phyloP scores from a whole-genome alignment of 2,113 vertebrate genomes.

The Alligator sinensis region DNA sequence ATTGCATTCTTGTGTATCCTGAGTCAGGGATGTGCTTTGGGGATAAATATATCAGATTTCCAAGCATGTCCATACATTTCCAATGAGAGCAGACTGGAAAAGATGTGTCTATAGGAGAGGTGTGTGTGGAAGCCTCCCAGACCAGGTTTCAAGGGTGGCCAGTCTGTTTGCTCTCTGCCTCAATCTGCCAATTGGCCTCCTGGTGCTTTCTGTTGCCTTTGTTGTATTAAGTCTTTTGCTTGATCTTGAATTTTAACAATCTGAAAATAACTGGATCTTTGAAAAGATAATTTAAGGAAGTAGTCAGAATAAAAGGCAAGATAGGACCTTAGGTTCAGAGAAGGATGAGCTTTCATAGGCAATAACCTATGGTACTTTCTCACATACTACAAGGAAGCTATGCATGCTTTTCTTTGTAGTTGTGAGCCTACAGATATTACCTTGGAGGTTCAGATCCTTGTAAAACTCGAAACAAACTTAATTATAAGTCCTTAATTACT shows the following conservation, averaged over 20 bases:
- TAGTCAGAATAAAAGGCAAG: too few relatives aligned
- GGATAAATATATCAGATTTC: neutral
- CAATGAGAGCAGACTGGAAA: neutral
- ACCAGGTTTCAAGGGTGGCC: neutral
- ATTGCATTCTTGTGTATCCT: too few relatives aligned
- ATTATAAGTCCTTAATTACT: neutral
- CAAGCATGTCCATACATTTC: neutral
- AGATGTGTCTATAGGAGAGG: neutral
- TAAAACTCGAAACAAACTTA: neutral
- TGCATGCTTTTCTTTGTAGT: rapidly evolving
- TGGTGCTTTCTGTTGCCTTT: neutral
- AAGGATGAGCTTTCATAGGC: too few relatives aligned
- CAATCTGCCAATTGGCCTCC: neutral
- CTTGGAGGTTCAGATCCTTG: neutral
- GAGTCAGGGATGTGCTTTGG: neutral
- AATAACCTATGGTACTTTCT: too few relatives aligned
- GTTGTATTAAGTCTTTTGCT: neutral
- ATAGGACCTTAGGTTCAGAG: too few relatives aligned
- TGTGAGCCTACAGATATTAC: neutral
- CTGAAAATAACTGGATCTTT: neutral
- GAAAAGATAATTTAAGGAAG: neutral
- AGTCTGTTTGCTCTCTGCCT: neutral
- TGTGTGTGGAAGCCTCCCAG: neutral
- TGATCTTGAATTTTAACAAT: neutral
- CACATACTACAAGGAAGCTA: too few relatives aligned